Evolutionary conservation across 1,140 invertebrate genomes (phyloP), one percentile per base, ranked within the genome.

Genomic region (Lethrus apterus): DNA sequence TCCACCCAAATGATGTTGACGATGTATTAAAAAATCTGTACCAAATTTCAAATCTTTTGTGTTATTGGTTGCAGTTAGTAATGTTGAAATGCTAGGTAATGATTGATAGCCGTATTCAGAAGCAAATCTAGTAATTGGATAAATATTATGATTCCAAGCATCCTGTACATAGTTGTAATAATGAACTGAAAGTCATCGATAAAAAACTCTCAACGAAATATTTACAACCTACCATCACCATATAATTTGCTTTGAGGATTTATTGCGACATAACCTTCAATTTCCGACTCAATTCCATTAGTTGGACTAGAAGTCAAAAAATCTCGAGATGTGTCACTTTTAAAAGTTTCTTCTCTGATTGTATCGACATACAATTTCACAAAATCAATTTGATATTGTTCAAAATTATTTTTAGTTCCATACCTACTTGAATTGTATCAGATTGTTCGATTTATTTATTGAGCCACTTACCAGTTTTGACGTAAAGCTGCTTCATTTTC

Each of bases 71-170:
- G 74, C 78, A 13, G 74, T 73, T 47, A 51, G 57, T 56, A 86
- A 68, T 2, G 84, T 79, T 18, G 70, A 64, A 9, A 81, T 64
- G 3, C 81, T 81, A 0, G 93, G 91, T 26, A 89, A 71, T 2
- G 92, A 89, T 66, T 98, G 93, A 52, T 92, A 86, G 8, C 96
- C 96, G 65, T 95, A 99, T 67, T 99, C 96, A 0, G 93, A 95
- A 11, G 84, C 78, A 68, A 98, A 96, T 51, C 94, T 76, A 0
- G 90, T 78, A 9, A 74, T 74, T 0, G 87, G 87, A 67, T 84
- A 96, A 4, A 74, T 80, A 30, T 71, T 76, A 11, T 78, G 71
- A 50, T 86, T 66, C 91, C 92, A 98, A 34, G 81, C 78, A 61
- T 97, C 82, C 44, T 67, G 66, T 0, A 81, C 13, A 62, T 98